phyloP scores from a whole-genome alignment of 1,140 invertebrate genomes.

The Apolygus lucorum region DNA sequence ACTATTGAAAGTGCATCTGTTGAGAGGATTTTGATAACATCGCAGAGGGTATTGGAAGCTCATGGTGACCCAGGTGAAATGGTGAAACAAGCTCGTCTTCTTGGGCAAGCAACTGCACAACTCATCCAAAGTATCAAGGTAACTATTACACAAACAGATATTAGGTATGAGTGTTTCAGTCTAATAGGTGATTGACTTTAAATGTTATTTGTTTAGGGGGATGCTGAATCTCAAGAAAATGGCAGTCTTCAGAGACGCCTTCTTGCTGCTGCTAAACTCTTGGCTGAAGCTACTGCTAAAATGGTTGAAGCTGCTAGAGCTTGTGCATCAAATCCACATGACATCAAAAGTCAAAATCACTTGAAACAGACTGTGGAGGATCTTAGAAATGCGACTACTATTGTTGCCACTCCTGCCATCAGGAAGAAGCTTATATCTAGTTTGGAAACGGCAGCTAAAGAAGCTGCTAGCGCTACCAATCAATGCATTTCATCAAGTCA shows the following conservation, averaged over 20 bases:
- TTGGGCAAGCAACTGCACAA: conserved; percentile 85
- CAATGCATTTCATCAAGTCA: conserved; percentile 83
- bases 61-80: conserved; percentile 82
- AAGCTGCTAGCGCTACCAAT: conserved; percentile 78
- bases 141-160: conserved; percentile 19
- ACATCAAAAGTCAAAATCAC: conserved; percentile 72
- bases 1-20: conserved; percentile 68
- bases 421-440: conserved; percentile 67
- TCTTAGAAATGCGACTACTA: conserved; percentile 76
- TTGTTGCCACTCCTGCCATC: conserved; percentile 67
- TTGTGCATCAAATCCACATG: conserved; percentile 76
- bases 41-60: conserved; percentile 78
- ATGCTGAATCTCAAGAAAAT: conserved; percentile 81
- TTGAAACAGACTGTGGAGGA: conserved; percentile 84
- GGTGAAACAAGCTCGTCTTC: conserved; percentile 84
- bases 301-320: conserved; percentile 94
- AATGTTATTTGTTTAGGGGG: conserved; percentile 45
- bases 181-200: too few relatives aligned
- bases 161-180: too few relatives aligned
- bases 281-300: conserved; percentile 91
- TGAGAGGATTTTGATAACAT: conserved; percentile 81
- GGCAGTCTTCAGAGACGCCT: conserved; percentile 81
- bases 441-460: conserved; percentile 71
- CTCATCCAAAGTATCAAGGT: conserved; percentile 87
- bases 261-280: conserved; percentile 80